Evolutionary conservation across 2,113 vertebrate species (phyloP).

Genomic region (Spheniscus mendiculus): DNA sequence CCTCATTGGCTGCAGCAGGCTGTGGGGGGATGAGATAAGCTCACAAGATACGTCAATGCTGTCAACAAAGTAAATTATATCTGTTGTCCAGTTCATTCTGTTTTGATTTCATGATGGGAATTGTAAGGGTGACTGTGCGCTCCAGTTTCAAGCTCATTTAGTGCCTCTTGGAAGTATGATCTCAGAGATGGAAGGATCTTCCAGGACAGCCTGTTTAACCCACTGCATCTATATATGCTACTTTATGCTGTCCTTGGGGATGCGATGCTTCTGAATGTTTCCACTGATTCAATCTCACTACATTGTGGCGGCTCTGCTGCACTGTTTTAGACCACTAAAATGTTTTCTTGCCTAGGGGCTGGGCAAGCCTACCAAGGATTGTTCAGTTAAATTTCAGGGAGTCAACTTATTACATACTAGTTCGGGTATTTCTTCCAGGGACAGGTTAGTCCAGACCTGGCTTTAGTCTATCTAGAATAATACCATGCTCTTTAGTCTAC

Average conservation of each 20-base stretch:
- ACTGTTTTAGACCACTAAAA: neutral
- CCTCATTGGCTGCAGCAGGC: conserved; percentile 48
- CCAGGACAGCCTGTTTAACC: neutral
- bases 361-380: neutral
- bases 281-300: neutral
- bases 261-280: neutral
- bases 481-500: neutral
- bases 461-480: neutral
- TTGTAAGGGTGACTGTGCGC: neutral
- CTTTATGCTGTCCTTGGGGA: neutral
- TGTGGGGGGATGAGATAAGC: conserved; percentile 31
- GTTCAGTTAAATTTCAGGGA: neutral
- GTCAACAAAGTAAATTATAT: conserved; percentile 61
- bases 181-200: neutral
- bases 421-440: neutral
- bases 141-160: neutral
- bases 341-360: neutral
- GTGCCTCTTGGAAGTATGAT: neutral
- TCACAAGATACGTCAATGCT: conserved; percentile 52
- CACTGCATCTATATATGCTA: neutral
- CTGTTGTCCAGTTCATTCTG: neutral
- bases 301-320: neutral
- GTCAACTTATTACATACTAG: neutral
- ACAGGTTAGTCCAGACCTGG: conserved; percentile 9
- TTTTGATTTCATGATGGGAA: neutral